A percentile compares a stretch with the other conserved stretches of the same genome.
Evolutionary conservation across 2,888 invertebrate genomes (phyloP).

Genomic region (Nymphalis urticae): DNA sequence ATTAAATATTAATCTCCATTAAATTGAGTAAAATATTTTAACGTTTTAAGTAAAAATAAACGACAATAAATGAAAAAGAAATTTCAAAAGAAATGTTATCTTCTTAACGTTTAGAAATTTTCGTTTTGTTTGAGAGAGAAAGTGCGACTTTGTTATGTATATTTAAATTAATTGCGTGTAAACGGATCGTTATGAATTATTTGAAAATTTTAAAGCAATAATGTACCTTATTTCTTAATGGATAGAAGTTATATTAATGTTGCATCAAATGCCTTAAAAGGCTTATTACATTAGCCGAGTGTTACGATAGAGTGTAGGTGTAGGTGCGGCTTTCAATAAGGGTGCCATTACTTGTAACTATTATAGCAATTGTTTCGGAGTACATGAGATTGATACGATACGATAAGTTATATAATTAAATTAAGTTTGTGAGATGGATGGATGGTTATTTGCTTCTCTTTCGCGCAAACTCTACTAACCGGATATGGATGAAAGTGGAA

Average conservation of each 20-base stretch:
- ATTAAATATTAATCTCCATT: not conserved
- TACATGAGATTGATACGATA: no score
- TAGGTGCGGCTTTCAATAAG: not conserved
- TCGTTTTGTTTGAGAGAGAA: not conserved
- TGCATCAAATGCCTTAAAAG: conserved; percentile 1
- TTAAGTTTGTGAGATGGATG: no score
- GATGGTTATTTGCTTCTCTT: no score
- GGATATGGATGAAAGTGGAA: no score
- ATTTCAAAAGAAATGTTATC: not conserved
- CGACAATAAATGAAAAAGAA: not conserved
- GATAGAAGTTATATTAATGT: not conserved
- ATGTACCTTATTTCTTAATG: not conserved
- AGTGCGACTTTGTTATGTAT: conserved; percentile 1
- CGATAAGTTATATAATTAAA: no score
- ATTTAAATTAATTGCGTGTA: conserved; percentile 9
- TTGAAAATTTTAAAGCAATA: not conserved
- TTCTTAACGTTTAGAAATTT: not conserved
- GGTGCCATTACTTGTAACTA: no score
- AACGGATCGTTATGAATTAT: not conserved
- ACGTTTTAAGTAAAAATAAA: not conserved
- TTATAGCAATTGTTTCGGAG: no score
- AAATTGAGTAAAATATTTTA: not conserved
- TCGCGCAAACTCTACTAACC: no score
- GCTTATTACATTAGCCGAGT: not conserved
- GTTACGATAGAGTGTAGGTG: not conserved